A percentile compares a stretch with the other conserved stretches of the same genome.
phyloP scores from a whole-genome alignment of 2,888 invertebrate species.

The Polylopha cassiicola region DNA sequence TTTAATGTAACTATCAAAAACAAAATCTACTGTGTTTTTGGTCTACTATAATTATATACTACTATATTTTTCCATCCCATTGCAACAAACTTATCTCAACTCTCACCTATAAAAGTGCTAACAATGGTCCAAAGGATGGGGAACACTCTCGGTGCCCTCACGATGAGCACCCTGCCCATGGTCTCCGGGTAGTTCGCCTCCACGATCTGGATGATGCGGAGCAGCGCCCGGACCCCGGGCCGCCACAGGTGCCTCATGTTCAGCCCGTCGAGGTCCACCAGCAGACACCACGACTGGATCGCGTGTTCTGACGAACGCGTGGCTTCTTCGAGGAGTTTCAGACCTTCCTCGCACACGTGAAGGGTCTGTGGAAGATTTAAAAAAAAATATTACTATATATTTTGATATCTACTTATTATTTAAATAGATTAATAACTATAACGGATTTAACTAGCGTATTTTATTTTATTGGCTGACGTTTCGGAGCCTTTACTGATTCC shows the following conservation, averaged over 20 bases:
- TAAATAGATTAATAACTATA: no score
- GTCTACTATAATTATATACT: no score
- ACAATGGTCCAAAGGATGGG: slow-evolving; percentile 97
- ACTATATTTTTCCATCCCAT: no score
- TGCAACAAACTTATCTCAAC: not conserved
- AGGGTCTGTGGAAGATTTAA: slow-evolving; percentile 80
- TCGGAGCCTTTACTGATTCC: no score
- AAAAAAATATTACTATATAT: no score
- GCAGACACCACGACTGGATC: slow-evolving; percentile 91
- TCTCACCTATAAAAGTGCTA: slow-evolving; percentile 91
- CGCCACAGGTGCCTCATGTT: slow-evolving; percentile 98
- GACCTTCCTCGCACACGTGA: slow-evolving; percentile 94
- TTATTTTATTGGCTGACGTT: no score
- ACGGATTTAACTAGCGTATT: no score
- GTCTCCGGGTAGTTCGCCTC: slow-evolving; percentile 97
- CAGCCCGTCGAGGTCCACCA: slow-evolving; percentile 94
- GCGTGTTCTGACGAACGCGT: slow-evolving; percentile 88
- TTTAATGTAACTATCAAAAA: no score
- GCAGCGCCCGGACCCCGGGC: slow-evolving; percentile 88
- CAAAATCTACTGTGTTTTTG: no score
- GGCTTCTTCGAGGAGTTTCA: slow-evolving; percentile 90
- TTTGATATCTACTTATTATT: no score
- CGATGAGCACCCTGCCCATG: slow-evolving; percentile 92
- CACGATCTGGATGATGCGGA: slow-evolving; percentile 82
- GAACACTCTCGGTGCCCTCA: slow-evolving; percentile 94